Evolutionary conservation across 2,113 vertebrate species (phyloP), one percentile per base, ranked within the genome.

Genomic region (Nibea coibor): DNA sequence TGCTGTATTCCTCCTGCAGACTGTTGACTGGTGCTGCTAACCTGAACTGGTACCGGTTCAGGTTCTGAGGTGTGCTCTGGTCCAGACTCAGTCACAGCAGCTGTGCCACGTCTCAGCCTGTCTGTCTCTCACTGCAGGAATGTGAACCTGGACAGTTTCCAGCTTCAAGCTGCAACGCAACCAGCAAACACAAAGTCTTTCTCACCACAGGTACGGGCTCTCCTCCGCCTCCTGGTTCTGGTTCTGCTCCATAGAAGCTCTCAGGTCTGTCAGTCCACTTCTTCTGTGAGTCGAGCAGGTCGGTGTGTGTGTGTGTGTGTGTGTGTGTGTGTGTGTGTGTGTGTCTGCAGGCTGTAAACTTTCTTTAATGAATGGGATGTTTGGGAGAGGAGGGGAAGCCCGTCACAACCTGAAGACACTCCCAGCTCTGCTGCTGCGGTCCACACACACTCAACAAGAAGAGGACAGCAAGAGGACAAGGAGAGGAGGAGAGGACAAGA

Each of bases 181-280:
- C 12, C 3, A 24, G 26, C 7, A 35, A 8, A 54, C 4, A 78
- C 5, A 48, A 3, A 65, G 20, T 1, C 4, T 19, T 63, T n/a
- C 89, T 94, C 90, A 94, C 93, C 93, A 89, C 74, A 93, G 87
- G 80, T 92, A 87, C 15, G 87, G 64, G 51, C 84, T 79, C 71
- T 94, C 91, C 70, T 94, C 93, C 28, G 73, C 24, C 73, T 92
- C 93, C 68, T 79, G 90, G 66, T 0, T 88, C 74, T 68, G 76
- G 47, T 12, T 82, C 45, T 65, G 87, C 77, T 94, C 93, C 93
- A 93, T 93, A 3, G n/a, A 43, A 15, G 63, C 8, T 2, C 47
- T 57, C 72, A 56, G 75, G 53, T 81, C 69, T 53, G 61, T 62
- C 24, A 4, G 24, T 76, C 50, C 70, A 24, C n/a, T 7, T 58